Percentiles rank a stretch among this genome's conserved stretches.
phyloP scores from a whole-genome alignment of 2,888 invertebrate species.

The Drosophila lacicola region DNA sequence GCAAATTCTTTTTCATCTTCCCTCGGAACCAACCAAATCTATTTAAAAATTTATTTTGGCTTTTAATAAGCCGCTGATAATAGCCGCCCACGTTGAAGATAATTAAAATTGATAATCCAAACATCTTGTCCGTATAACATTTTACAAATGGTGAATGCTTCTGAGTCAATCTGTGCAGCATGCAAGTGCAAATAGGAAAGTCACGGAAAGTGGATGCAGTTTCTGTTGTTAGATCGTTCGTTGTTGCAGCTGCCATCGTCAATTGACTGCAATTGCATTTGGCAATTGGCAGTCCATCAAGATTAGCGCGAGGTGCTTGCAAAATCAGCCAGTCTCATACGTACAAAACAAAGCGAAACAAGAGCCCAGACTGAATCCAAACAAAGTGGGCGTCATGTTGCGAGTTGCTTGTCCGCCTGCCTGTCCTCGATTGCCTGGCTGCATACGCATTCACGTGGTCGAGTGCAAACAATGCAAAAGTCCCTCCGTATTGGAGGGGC shows the following conservation, averaged over 20 bases:
- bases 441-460: conserved; percentile 55
- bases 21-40: conserved; percentile 8
- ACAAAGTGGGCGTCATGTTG: conserved; percentile 11
- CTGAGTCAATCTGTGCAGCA: not conserved
- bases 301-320: conserved; percentile 46
- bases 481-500: conserved; percentile 18
- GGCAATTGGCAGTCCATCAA: conserved; percentile 66
- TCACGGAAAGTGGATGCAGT: conserved; percentile 4
- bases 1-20: conserved; percentile 38
- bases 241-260: conserved; percentile 10
- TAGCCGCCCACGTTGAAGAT: not conserved
- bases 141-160: not conserved
- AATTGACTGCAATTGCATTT: conserved; percentile 50
- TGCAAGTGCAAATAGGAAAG: conserved; percentile 6
- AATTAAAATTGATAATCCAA: not conserved
- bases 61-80: not conserved
- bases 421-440: conserved; percentile 15
- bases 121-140: not conserved
- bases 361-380: conserved; percentile 3
- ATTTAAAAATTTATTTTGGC: conserved; percentile 15
- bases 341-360: conserved; percentile 5
- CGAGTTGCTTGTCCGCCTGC: conserved; percentile 3
- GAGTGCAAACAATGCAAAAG: conserved; percentile 59
- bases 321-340: conserved; percentile 15
- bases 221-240: conserved; percentile 1